Percentiles rank a stretch among this genome's conserved stretches.
Conservation (phyloP, 2,888 invertebrate species). For the Lasiommata megera region DNA sequence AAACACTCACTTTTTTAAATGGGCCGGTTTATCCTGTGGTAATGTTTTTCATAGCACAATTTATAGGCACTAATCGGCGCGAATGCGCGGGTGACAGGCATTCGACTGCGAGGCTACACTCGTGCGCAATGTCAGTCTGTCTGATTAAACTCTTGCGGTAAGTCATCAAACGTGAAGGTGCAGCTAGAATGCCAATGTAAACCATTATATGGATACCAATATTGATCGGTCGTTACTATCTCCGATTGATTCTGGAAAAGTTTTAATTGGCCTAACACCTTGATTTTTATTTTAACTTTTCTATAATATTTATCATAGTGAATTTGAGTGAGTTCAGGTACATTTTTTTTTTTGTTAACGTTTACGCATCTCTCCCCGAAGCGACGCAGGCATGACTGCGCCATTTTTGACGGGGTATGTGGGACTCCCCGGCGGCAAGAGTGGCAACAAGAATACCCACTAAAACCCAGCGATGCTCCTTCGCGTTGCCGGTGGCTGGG, state of each 20-base stretch:
- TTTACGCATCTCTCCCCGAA: too few species aligned
- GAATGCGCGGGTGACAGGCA: conserved; percentile 16
- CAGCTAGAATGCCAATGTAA: conserved; percentile 7
- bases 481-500: too few species aligned
- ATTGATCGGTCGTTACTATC: not conserved
- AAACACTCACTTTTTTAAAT: conserved; percentile 15
- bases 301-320: too few species aligned
- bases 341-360: too few species aligned
- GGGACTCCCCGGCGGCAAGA: too few species aligned
- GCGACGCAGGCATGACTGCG: too few species aligned
- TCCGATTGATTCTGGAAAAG: not conserved
- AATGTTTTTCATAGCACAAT: conserved; percentile 22
- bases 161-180: conserved; percentile 20
- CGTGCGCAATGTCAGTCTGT: conserved; percentile 27
- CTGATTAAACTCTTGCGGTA: conserved; percentile 19
- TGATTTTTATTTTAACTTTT: not conserved
- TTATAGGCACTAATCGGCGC: conserved; percentile 15
- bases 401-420: too few species aligned
- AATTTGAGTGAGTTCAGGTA: too few species aligned
- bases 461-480: too few species aligned
- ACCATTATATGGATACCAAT: not conserved
- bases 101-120: conserved; percentile 27
- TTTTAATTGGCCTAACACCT: not conserved
- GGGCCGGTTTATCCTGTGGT: not conserved
- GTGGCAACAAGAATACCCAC: too few species aligned